phyloP scores from a whole-genome alignment of 2,113 vertebrate species.

The Acanthisitta chloris region DNA sequence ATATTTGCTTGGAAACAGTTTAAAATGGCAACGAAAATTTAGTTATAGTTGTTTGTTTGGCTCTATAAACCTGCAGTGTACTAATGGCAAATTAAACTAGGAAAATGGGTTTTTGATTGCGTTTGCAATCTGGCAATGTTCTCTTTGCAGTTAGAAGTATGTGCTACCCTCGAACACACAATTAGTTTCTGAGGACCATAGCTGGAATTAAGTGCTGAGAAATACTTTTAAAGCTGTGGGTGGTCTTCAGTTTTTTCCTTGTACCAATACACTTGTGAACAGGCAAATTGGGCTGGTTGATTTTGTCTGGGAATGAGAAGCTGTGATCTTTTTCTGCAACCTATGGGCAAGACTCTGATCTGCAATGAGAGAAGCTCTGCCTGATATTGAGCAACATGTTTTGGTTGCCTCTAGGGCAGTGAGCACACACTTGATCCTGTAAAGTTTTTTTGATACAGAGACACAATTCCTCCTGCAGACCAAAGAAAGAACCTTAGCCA shows the following conservation, averaged over 20 bases:
- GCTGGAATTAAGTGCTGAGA: neutral
- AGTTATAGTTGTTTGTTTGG: conserved; percentile 1
- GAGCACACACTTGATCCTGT: rapidly evolving
- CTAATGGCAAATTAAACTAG: conserved; percentile 38
- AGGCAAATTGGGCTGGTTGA: neutral
- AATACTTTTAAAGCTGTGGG: neutral
- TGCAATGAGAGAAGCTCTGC: neutral
- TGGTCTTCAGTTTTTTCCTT: neutral
- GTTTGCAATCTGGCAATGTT: conserved; percentile 31
- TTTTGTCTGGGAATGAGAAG: neutral
- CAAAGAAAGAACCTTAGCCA: neutral
- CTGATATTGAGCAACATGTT: neutral
- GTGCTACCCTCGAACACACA: neutral
- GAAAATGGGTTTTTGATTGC: conserved; percentile 46
- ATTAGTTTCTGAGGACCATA: neutral
- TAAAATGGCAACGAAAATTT: neutral
- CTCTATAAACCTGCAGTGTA: neutral
- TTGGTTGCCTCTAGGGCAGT: neutral
- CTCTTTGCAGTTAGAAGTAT: neutral
- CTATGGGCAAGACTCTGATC: neutral
- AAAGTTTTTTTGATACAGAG: neutral
- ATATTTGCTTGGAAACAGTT: conserved; percentile 27
- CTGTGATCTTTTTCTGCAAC: neutral
- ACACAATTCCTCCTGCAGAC: neutral
- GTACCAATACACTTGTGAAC: neutral